A percentile compares a stretch with the other conserved stretches of the same genome.
These are phyloP conservation scores for Lindbergichthys nudifrons DNA, from an alignment of 2,797 vertebrate genomes.

Conservation along the genomic window DNA sequence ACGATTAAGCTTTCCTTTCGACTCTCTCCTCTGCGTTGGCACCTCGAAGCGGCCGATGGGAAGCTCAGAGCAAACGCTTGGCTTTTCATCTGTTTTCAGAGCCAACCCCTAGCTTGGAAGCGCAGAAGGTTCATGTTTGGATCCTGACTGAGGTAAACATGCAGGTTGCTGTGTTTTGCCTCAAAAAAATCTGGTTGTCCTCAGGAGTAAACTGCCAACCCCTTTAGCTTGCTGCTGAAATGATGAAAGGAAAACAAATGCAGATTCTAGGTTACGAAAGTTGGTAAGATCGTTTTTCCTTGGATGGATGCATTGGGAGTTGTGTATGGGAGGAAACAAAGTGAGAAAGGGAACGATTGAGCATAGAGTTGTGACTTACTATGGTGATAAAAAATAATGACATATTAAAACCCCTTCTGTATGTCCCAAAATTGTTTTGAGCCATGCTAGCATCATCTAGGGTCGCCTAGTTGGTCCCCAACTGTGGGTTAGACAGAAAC, in stretches of 20 bases:
- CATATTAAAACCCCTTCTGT: constrained; percentile 15
- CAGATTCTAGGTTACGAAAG: constrained; percentile 33
- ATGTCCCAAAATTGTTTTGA: neutral
- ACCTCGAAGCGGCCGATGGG: constrained; percentile 38
- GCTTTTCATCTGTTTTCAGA: constrained; percentile 58
- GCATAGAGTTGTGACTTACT: constrained; percentile 15
- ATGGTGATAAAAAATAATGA: constrained; percentile 5
- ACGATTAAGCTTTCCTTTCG: constrained; percentile 57
- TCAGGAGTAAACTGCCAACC: constrained; percentile 43
- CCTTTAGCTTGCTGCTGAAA: constrained; percentile 24
- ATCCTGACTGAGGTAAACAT: constrained; percentile 60
- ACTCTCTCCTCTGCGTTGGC: constrained; percentile 43
- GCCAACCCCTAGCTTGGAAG: constrained; percentile 50
- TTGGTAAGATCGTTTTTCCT: constrained; percentile 43
- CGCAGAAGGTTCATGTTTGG: constrained; percentile 27
- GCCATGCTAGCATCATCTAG: no score
- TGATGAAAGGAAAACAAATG: constrained; percentile 64
- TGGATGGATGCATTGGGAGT: constrained; percentile 29
- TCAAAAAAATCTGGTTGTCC: constrained; percentile 32
- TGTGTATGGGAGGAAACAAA: constrained; percentile 21
- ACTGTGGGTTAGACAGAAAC: neutral
- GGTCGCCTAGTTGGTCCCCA: no score
- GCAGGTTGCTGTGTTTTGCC: constrained; percentile 52
- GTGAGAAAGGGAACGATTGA: constrained; percentile 9
- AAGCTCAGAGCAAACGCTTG: constrained; percentile 47